Evolutionary conservation across 1,140 invertebrate genomes (phyloP), one percentile per base, ranked within the genome.

Genomic region (Glomeris maerens): DNA sequence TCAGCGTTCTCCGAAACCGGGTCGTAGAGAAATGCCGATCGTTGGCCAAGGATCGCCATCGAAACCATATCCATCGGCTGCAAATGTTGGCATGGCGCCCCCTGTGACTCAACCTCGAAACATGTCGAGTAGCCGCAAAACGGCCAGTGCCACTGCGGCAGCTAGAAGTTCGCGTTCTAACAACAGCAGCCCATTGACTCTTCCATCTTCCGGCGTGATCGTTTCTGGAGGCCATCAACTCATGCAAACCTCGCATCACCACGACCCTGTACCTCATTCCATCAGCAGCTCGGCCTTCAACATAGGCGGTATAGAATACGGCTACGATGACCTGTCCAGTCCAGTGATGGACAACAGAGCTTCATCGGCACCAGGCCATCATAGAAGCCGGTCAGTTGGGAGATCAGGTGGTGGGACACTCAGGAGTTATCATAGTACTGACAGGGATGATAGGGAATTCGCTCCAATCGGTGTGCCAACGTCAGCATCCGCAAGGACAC

Each of bases 381-480:
- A 63, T 39, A 45, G 57, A n/a, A 62, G 63, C 47, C 59, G 64
- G 14, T 62, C 63, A 40, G 59, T 62, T 46, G 65, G 60, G 48
- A 49, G 64, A 17, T 72, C 69, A 57, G 71, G 68, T 52, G 64
- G 71, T 45, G 69, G 73, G 57, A 48, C 31, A n/a, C 3, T 27
- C 3, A 71, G 82, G 45, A 62, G 58, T 27, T 87, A 86, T 67
- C 80, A 84, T 59, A 83, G 81, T 39, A 68, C 85, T 54, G 83
- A 85, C 65, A 72, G 82, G 31, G 67, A 69, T 47, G 81, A 84
- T 57, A 72, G 83, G 39, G 83, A 85, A 65, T 85, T 85, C 64
- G 73, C 85, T 53, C 81, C 83, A n/a, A 86, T 86, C 47, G 67
- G 82, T 1, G 80, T 82, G 55, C 77, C 79, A 1, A 53, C 66